Evolutionary conservation across 2,797 vertebrate genomes (phyloP).

Genomic region (Jordanella pulchra): DNA sequence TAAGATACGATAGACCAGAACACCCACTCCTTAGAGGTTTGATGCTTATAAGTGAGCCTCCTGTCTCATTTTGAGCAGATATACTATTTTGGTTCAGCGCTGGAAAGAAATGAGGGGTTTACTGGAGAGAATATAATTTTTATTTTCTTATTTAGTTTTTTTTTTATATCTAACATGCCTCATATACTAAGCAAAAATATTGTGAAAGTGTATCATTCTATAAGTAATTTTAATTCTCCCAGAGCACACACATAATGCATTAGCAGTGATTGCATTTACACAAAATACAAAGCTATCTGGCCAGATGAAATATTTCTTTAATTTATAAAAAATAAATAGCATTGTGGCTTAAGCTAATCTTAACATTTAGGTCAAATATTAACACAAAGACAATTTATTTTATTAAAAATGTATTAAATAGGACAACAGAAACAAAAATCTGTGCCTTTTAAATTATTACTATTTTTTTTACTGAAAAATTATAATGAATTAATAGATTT

Average conservation of each 20-base stretch:
- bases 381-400: not conserved
- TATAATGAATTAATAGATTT: too few species aligned
- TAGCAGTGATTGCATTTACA: not conserved
- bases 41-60: conserved; percentile 30
- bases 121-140: conserved; percentile 24
- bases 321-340: not conserved
- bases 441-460: too few species aligned
- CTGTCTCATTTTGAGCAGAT: conserved; percentile 51
- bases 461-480: too few species aligned
- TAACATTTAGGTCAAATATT: not conserved
- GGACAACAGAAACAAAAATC: not conserved
- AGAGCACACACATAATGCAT: not conserved
- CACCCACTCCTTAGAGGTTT: conserved; percentile 49
- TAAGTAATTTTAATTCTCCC: not conserved
- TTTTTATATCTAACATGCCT: conserved; percentile 30
- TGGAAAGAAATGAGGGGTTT: conserved; percentile 29
- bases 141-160: conserved; percentile 31
- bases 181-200: conserved; percentile 16
- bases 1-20: conserved; percentile 63
- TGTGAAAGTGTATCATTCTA: not conserved
- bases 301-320: not conserved
- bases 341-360: too few species aligned
- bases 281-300: not conserved
- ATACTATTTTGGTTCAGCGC: conserved; percentile 14
- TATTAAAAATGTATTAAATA: not conserved